Evolutionary conservation across 2,113 vertebrate genomes (phyloP).

Genomic region (Callochromis pleurospilus): DNA sequence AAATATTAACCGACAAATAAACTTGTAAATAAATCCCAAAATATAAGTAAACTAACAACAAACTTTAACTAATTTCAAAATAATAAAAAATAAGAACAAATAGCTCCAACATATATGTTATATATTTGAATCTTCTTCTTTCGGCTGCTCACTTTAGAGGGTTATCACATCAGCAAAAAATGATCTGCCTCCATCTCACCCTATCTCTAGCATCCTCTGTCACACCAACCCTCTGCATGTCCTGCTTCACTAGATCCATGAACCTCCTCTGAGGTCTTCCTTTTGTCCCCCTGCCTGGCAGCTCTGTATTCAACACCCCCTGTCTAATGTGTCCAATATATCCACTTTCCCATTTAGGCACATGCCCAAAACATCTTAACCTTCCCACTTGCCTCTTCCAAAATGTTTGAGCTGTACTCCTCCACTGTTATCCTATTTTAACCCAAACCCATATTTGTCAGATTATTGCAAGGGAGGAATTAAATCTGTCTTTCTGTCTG

Average conservation of each 20-base stretch:
- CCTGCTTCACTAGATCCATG: neutral
- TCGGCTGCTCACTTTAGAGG: neutral
- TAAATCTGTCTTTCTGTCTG: neutral
- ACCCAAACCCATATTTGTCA: neutral
- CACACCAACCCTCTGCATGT: neutral
- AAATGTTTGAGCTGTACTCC: neutral
- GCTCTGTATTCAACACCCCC: neutral
- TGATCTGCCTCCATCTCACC: neutral
- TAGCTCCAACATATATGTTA: neutral
- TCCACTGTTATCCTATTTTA: neutral
- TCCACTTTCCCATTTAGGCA: neutral
- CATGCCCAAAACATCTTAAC: neutral
- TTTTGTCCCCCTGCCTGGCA: neutral
- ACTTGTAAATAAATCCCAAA: too few species aligned
- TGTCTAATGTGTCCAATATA: neutral
- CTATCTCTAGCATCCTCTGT: neutral
- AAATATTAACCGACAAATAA: too few species aligned
- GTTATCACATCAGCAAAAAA: accelerated
- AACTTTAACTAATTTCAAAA: too few species aligned
- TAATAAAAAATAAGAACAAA: too few species aligned
- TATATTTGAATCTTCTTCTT: neutral
- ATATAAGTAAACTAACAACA: too few species aligned
- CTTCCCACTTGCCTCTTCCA: neutral
- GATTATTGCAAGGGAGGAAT: neutral
- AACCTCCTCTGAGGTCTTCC: neutral